Base-by-base conservation (phyloP, 2,888 invertebrate species). In the Mellilla xanthometata region DNA sequence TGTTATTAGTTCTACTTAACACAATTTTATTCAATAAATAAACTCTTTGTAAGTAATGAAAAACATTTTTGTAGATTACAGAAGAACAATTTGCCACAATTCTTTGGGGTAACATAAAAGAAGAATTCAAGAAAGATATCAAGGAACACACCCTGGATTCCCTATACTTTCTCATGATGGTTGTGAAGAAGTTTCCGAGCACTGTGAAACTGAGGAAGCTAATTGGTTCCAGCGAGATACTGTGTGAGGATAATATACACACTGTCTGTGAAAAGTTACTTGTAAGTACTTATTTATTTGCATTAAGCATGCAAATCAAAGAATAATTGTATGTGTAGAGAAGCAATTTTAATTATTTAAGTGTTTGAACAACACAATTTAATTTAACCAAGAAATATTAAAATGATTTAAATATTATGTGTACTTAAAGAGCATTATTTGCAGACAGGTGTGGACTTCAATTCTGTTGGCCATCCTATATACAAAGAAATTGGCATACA, bases 121-220 rank as follows among this genome's bases (percentile, higher is more conserved):
- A 81, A 40, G 92, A 93, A 62, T 79, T 94, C 39, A 88, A 90
- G 27, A 93, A 93, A 60, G 90, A 92, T 5, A 91, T 93, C 80
- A 73, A 88, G 8, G 93, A 94, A 38, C 93, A 94, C 58, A 91
- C 83, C 15, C 75, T 95, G 11, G 94, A 95, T 69, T 91, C 92
- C 1, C 76, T 95, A 3, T 92, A 93, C 65, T 90, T 93, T 40
- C 72, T 95, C 2, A 72, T 94, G 54, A 62, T 84, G 15, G 65
- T 88, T 8, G 74, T 65, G 26, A 64, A 65, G 30, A 85, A 82
- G 62, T 90, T 82, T 47, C 85, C 88, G 0, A 56, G 91, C 2
- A 77, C 93, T 26, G 91, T 91, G 8, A 86, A 88, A 52, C 58
- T 94, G 1, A 91, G 91, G 53, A 90, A 91, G 58, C 69, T 90